Conservation (phyloP, 2,888 invertebrate species). For the Dolomedes plantarius region DNA sequence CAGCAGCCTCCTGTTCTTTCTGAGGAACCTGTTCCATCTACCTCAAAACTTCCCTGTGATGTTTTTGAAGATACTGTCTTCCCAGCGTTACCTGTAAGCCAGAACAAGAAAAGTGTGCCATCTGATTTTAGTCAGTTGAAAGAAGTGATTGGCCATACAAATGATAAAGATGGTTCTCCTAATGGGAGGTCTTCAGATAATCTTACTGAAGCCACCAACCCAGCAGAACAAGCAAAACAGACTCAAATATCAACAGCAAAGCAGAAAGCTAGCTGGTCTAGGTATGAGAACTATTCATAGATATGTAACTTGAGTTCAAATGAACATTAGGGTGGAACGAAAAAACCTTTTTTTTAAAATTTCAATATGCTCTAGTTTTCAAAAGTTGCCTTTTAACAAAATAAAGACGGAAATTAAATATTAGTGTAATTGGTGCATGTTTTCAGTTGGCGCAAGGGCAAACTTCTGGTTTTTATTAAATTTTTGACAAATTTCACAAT, state of each 20-base stretch:
- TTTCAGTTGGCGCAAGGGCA: no score
- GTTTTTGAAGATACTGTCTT: slow-evolving; percentile 64
- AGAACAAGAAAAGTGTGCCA: slow-evolving; percentile 30
- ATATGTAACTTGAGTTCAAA: no score
- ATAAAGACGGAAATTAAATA: no score
- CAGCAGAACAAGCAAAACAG: no score
- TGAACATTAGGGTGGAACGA: no score
- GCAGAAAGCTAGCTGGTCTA: slow-evolving; percentile 40
- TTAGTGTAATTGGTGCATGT: no score
- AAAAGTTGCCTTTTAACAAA: no score
- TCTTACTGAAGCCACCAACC: background rate
- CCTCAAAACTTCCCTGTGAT: slow-evolving; percentile 49
- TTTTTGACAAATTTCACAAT: no score
- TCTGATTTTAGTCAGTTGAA: slow-evolving; percentile 56
- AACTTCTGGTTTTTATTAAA: no score
- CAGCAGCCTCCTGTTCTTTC: background rate
- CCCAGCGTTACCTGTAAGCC: slow-evolving; percentile 11
- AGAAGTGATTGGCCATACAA: slow-evolving; percentile 23
- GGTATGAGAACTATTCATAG: no score
- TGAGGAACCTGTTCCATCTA: slow-evolving; percentile 7
- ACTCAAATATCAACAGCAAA: background rate
- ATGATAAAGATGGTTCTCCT: background rate
- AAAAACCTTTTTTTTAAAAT: no score
- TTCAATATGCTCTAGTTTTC: no score
- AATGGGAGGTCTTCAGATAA: background rate